Evolutionary conservation across 1,140 invertebrate genomes (phyloP).

Genomic region (Drosophila ohnishii): DNA sequence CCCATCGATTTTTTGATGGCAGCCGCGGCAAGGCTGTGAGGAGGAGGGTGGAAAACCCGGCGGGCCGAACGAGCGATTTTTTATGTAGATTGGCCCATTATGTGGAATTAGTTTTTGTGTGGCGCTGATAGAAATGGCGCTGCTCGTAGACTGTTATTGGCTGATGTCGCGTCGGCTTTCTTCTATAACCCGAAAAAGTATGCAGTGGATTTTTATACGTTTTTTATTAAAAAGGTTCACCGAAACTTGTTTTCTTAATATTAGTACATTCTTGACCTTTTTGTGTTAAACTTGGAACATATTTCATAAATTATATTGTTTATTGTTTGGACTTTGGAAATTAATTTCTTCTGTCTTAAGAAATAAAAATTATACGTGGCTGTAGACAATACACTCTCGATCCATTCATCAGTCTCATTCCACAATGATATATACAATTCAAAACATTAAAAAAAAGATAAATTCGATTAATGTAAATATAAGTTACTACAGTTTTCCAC

Average conservation of each 20-base stretch:
- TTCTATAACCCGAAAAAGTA: constrained; percentile 17
- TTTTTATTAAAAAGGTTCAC: background rate
- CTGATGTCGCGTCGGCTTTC: constrained; percentile 16
- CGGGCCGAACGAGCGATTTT: constrained; percentile 58
- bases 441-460: background rate
- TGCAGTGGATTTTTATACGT: background rate
- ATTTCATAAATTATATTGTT: background rate
- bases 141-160: constrained; percentile 69
- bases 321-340: background rate
- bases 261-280: background rate
- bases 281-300: background rate
- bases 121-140: constrained; percentile 66
- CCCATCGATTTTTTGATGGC: constrained; percentile 71
- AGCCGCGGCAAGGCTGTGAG: background rate
- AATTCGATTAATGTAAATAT: background rate
- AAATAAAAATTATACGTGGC: background rate
- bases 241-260: background rate
- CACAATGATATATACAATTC: background rate
- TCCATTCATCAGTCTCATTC: too few relatives aligned
- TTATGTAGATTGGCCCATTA: constrained; percentile 80
- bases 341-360: background rate
- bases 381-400: background rate
- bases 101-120: constrained; percentile 72
- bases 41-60: constrained; percentile 1
- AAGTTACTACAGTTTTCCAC: background rate